These are phyloP conservation scores for Motacilla alba DNA, from an alignment of 2,113 vertebrate genomes.

Conservation along the genomic window DNA sequence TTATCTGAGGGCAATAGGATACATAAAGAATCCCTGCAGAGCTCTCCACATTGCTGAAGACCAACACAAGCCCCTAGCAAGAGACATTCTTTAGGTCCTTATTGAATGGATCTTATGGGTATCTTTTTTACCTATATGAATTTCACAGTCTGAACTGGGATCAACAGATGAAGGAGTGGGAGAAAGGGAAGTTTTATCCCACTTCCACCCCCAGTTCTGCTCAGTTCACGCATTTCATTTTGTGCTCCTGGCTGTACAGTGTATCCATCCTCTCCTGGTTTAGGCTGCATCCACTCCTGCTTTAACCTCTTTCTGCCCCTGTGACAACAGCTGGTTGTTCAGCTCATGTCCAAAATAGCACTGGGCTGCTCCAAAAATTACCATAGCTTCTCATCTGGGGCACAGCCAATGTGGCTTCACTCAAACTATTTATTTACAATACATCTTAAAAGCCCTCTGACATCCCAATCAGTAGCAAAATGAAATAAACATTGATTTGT, in stretches of 20 bases:
- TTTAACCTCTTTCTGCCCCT: neutral
- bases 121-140: neutral
- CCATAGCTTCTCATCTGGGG: neutral
- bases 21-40: neutral
- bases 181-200: neutral
- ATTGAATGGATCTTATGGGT: accelerated
- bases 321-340: neutral
- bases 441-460: neutral
- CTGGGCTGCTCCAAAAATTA: neutral
- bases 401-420: neutral
- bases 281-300: neutral
- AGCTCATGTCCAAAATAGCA: neutral
- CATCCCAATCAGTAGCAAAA: neutral
- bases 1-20: neutral
- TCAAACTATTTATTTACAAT: neutral
- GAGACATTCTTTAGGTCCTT: neutral
- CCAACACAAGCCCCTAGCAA: neutral
- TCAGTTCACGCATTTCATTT: neutral
- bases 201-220: neutral
- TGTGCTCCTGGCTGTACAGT: neutral
- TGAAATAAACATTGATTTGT: constrained; percentile 16
- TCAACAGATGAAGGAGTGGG: neutral
- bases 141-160: neutral
- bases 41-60: neutral
- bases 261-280: neutral